Conservation (phyloP, 2,113 vertebrate genomes). For the Xenotilapia flavipinnis region DNA sequence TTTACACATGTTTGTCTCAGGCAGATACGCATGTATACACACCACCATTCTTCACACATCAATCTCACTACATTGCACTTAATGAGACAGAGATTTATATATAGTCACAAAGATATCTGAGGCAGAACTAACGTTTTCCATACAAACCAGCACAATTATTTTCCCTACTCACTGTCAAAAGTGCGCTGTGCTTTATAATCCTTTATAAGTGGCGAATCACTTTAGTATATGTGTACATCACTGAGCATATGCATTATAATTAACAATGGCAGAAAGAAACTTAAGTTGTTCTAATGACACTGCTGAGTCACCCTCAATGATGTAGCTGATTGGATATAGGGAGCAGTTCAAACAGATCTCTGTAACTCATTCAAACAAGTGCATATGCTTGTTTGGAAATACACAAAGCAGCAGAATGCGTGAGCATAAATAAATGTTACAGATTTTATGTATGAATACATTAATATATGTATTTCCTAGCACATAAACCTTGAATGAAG, state of each 20-base stretch:
- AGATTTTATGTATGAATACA: neutral
- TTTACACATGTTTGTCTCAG: neutral
- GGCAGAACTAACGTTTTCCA: neutral
- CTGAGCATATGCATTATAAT: neutral
- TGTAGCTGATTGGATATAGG: neutral
- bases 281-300: neutral
- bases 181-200: neutral
- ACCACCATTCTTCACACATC: neutral
- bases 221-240: neutral
- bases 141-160: neutral
- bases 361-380: neutral
- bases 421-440: neutral
- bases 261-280: neutral
- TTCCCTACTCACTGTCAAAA: neutral
- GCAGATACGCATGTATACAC: neutral
- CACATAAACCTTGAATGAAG: neutral
- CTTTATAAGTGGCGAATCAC: neutral
- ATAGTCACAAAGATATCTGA: neutral
- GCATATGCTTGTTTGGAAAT: neutral
- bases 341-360: neutral
- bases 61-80: neutral
- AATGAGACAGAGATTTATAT: slow-evolving; percentile 22
- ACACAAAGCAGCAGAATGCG: neutral
- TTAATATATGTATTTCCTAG: neutral
- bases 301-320: neutral